phyloP scores from a whole-genome alignment of 2,888 invertebrate species.

The Apocheima hispidaria region DNA sequence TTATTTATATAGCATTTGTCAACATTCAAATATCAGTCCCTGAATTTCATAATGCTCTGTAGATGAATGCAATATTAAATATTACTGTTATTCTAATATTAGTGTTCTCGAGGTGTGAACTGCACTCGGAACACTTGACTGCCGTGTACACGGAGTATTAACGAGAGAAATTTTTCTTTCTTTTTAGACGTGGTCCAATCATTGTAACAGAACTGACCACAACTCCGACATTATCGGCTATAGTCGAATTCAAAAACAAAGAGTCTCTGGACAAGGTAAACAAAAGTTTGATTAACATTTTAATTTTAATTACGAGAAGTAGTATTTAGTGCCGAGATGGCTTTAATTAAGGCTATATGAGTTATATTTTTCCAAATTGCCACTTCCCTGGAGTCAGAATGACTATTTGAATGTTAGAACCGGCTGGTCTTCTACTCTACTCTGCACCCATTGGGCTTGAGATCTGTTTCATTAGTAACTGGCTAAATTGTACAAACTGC shows the following conservation, averaged over 20 bases:
- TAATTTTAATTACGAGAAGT: conserved; percentile 59
- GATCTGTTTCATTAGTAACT: conserved; percentile 33
- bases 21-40: conserved; percentile 85
- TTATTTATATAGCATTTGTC: conserved; percentile 51
- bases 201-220: conserved; percentile 86
- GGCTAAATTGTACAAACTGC: conserved; percentile 46
- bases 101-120: conserved; percentile 67
- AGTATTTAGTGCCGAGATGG: conserved; percentile 50
- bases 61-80: conserved; percentile 36
- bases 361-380: conserved; percentile 73
- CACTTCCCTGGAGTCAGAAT: conserved; percentile 63
- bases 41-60: conserved; percentile 49
- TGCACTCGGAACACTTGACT: conserved; percentile 63
- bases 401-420: conserved; percentile 84
- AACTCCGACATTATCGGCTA: conserved; percentile 86
- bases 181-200: conserved; percentile 87
- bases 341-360: conserved; percentile 63
- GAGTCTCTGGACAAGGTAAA: conserved; percentile 85
- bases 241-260: conserved; percentile 86
- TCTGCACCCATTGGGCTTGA: conserved; percentile 47
- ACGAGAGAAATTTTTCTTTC: conserved; percentile 81
- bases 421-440: conserved; percentile 73
- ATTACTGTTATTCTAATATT: conserved; percentile 36
- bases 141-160: conserved; percentile 74
- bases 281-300: conserved; percentile 79